Base-by-base conservation (phyloP, 2,888 invertebrate genomes). In the Liposcelis brunnea region DNA sequence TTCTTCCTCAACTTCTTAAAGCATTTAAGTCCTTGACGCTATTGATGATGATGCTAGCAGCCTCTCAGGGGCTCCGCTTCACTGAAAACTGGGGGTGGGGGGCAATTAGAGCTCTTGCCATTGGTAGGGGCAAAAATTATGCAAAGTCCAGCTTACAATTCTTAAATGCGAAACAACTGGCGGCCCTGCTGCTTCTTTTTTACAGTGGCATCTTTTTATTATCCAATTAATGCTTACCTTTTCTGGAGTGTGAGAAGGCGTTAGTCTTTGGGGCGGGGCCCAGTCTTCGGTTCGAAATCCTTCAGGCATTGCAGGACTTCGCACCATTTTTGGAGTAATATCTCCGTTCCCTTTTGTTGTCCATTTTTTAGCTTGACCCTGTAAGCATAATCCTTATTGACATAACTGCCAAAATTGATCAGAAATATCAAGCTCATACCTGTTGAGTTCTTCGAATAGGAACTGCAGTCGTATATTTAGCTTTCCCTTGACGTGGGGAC, bases 291-390 rank as follows among this genome's bases (percentile, higher is more conserved):
- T 48, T 16, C 56, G 53, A 50, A 60, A 58, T 7, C 59, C 57
- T 45, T 62, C 60, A 46, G 55, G 59, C 56, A 59, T 57, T 5
- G 59, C 61, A 2, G 63, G 61, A 48, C 62, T 61, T 35, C 61
- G 54, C 12, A 59, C 59, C 56, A 60, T 58, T 2, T 58, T 56
- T 3, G 56, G 55, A 8, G 56, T 53, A 43, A 54, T 47, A 44
- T 52, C 40, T 54, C 59, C 44, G 54, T 54, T 45, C 7, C 19
- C 40, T 40, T 40, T 40, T 7, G 40, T n/a, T 16, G 19, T 40
- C 40, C 40, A 40, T 19, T 40, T 40, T 19, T 40, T 40, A 35
- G 14, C 10, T 35, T 35, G 35, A 35, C 35, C 35, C 35, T 35
- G 35, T 32, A 14, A 35, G 10, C 10, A 35, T 15, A 10, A 35